A percentile compares a stretch with the other conserved stretches of the same genome.
phyloP scores from a whole-genome alignment of 2,113 vertebrate species.

The Macquaria ambigua region DNA sequence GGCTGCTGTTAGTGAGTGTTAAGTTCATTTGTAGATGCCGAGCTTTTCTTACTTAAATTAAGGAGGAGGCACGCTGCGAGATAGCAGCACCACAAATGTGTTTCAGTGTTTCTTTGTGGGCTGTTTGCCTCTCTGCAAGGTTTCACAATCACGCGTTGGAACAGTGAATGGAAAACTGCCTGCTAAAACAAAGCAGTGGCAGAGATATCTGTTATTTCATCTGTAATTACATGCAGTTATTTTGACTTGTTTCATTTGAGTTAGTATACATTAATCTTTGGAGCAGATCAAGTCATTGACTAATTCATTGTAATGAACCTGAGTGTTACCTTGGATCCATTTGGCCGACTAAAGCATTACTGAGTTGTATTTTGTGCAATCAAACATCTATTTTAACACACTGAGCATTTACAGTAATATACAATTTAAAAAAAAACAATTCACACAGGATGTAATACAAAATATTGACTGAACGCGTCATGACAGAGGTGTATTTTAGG shows the following conservation, averaged over 20 bases:
- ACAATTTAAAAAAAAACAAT: neutral
- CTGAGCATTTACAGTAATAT: neutral
- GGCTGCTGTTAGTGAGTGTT: conserved; percentile 45
- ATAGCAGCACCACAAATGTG: conserved; percentile 23
- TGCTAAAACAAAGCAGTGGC: conserved; percentile 41
- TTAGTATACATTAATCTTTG: conserved; percentile 39
- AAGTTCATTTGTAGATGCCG: conserved; percentile 44
- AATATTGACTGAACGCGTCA: neutral
- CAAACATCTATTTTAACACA: conserved; percentile 3
- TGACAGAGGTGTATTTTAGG: neutral
- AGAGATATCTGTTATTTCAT: conserved; percentile 43
- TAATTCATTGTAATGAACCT: conserved; percentile 20
- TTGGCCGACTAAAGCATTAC: neutral
- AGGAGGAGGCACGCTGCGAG: conserved; percentile 22
- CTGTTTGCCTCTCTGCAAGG: conserved; percentile 28
- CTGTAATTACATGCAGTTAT: conserved; percentile 23
- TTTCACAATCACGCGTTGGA: conserved; percentile 60
- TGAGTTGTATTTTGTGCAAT: neutral
- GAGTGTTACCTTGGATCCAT: conserved; percentile 1
- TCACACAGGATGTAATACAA: no score
- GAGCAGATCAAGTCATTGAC: conserved; percentile 17
- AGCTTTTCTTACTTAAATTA: conserved; percentile 66
- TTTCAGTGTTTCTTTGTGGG: conserved; percentile 27
- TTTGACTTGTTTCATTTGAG: conserved; percentile 29
- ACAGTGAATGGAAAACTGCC: conserved; percentile 43